Base-by-base conservation (phyloP, 2,113 vertebrate genomes). In the Amblyornis subalaris region DNA sequence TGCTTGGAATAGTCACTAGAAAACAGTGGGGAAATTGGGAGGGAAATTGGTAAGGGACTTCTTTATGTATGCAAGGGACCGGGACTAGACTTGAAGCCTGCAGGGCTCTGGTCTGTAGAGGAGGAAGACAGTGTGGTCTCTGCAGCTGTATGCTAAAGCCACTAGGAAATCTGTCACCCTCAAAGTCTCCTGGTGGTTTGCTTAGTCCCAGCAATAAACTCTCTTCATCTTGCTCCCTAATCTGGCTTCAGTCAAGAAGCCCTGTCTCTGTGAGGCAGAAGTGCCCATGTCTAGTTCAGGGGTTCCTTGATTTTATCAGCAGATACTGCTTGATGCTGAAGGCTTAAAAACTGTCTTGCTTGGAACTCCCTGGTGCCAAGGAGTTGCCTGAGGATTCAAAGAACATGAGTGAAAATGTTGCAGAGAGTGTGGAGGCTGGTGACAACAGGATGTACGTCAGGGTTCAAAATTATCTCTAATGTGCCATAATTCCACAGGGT, bases 401-500 rank as follows among this genome's bases (percentile, higher is more conserved):
- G 61, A 57, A 21, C 23, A 7, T 2, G 3, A 66, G 4, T 14
- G 6, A 33, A 42, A 82, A 50, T 25, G 42, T 29, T 47, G 64
- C 23, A 12, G 42, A 86, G 76, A 10, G 23, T 61, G 29, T 42
- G 44, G 64, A 71, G 40, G 33, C 53, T 53, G 29, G 8, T 75
- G 38, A 42, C 10, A 47, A 5, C 18, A 22, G 18, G 35, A 47
- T 23, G 7, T 67, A 8, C 2, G 0, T 44, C 10, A 7, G 64
- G 19, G 20, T 74, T 80, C 44, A 45, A 19, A 78, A 35, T 77
- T 2, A 38, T 9, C 13, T 88, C 75, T 95, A 83, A 94, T 1
- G 0, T 85, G n/a, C 47, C 4, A 0, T 94, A 55, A 82, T 88
- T 95, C 86, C 85, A 35, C 94, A 98, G 98, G 88, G 91, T 98